Percentiles rank a stretch among this genome's conserved stretches.
These are phyloP conservation scores for Mesocentrotus franciscanus DNA, from an alignment of 53 echinoderm and acorn worm species.

Conservation along the genomic window DNA sequence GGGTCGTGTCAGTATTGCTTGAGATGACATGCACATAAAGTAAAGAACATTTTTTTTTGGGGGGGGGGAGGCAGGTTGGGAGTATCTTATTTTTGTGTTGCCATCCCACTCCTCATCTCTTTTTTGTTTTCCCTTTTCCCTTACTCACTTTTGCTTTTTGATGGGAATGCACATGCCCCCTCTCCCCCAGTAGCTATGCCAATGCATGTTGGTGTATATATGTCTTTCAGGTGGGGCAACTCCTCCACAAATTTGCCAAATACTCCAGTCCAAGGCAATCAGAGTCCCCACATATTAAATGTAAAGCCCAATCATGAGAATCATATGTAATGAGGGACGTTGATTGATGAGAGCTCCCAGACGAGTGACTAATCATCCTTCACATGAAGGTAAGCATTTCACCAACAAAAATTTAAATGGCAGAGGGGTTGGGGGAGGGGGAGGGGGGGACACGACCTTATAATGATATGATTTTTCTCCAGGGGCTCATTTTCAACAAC, in stretches of 20 bases:
- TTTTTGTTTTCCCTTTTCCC: too few relatives aligned
- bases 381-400: background rate
- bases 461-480: background rate
- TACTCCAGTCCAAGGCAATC: constrained; percentile 9
- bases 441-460: background rate
- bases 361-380: background rate
- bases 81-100: background rate
- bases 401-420: background rate
- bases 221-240: background rate
- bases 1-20: background rate
- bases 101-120: too few relatives aligned
- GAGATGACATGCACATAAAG: background rate
- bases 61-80: background rate
- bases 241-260: constrained; percentile 49
- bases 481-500: background rate
- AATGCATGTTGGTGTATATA: too few relatives aligned
- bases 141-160: too few relatives aligned
- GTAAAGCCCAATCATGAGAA: background rate
- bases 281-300: background rate
- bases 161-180: too few relatives aligned
- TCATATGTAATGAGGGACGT: background rate
- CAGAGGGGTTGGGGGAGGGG: background rate
- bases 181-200: too few relatives aligned
- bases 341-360: background rate
- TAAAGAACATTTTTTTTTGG: background rate